These are phyloP conservation scores for Bombus terrestris DNA, from an alignment of 1,140 invertebrate species.

Conservation along the genomic window DNA sequence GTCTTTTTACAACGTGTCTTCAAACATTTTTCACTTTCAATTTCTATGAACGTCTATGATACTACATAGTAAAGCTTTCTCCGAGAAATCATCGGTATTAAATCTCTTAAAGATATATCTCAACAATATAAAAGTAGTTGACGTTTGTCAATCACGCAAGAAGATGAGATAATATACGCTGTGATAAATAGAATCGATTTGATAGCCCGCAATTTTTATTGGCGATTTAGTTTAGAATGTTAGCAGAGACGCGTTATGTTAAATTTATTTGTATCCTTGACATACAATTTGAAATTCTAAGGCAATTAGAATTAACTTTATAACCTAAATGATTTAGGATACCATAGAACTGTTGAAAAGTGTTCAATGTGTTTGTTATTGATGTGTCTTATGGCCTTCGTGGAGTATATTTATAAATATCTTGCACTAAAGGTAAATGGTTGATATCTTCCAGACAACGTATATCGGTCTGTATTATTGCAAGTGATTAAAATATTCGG, in stretches of 20 bases:
- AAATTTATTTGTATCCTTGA: not conserved
- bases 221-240: not conserved
- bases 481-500: not conserved
- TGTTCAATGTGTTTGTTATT: slow-evolving; percentile 3
- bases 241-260: not conserved
- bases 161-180: not conserved
- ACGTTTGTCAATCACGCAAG: not conserved
- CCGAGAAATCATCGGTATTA: not conserved
- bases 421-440: not conserved
- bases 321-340: slow-evolving; percentile 5
- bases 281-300: slow-evolving; percentile 11
- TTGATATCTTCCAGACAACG: slow-evolving; percentile 1
- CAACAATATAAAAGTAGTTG: not conserved
- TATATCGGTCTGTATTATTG: not conserved
- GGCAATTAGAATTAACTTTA: not conserved
- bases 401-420: slow-evolving; percentile 37
- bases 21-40: slow-evolving; percentile 13
- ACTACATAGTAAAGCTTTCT: not conserved
- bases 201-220: not conserved
- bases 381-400: not conserved
- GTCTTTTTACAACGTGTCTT: slow-evolving; percentile 13
- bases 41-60: slow-evolving; percentile 8
- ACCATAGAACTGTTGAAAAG: not conserved
- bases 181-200: not conserved
- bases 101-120: not conserved